Evolutionary conservation across 2,888 invertebrate genomes (phyloP).

Genomic region (Pterostichus niger): DNA sequence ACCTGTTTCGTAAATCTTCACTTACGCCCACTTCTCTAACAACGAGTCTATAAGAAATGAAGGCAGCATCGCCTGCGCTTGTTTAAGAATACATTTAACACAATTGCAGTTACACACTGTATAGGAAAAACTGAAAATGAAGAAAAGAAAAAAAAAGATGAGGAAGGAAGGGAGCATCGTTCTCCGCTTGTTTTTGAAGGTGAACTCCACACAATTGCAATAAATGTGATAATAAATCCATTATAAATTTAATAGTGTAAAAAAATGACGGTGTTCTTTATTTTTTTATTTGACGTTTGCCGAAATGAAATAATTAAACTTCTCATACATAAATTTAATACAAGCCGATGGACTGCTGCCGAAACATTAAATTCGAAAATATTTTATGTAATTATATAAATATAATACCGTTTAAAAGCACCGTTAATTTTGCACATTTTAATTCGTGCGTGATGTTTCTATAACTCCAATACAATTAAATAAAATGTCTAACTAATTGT

Average conservation of each 20-base stretch:
- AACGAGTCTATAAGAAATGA: no score
- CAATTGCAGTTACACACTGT: no score
- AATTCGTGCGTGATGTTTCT: neutral
- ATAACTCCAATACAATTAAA: neutral
- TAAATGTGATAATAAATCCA: no score
- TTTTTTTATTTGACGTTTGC: neutral
- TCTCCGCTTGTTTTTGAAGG: no score
- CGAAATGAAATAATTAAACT: conserved; percentile 14
- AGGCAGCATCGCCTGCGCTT: no score
- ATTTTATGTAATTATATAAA: conserved; percentile 17
- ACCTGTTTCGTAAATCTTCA: no score
- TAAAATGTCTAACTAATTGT: conserved; percentile 5
- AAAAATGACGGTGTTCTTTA: neutral
- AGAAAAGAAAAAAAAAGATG: no score
- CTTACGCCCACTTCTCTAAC: no score
- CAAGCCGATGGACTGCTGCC: neutral
- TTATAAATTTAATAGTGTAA: no score
- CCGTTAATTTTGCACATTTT: conserved; percentile 16
- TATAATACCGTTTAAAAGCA: conserved; percentile 13
- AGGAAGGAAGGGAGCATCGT: no score
- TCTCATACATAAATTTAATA: conserved; percentile 4
- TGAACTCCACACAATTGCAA: neutral
- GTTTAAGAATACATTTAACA: no score
- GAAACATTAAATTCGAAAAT: conserved; percentile 17
- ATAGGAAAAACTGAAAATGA: no score